These are phyloP conservation scores for Bombus sylvicola DNA, from an alignment of 1,140 invertebrate species.

Conservation along the genomic window DNA sequence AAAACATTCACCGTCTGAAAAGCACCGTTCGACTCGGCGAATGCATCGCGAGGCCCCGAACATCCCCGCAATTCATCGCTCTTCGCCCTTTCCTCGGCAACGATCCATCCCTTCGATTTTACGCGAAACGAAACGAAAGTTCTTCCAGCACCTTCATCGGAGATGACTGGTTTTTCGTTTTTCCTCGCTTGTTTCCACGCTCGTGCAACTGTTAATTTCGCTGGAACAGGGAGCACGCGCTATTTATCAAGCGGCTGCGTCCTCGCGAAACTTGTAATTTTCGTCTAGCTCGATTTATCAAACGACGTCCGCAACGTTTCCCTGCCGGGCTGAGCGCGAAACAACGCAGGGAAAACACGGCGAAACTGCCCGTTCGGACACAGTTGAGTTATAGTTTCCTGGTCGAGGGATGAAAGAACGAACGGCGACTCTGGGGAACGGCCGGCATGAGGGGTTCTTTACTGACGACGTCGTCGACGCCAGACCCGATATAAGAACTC, in stretches of 20 bases:
- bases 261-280: slow-evolving; percentile 33
- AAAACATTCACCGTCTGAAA: slow-evolving; percentile 12
- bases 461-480: slow-evolving; percentile 49
- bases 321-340: not conserved
- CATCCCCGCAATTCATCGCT: not conserved
- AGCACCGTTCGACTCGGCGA: not conserved
- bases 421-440: slow-evolving; percentile 42
- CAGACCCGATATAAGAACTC: slow-evolving; percentile 36
- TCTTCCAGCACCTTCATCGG: not conserved
- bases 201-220: slow-evolving; percentile 40
- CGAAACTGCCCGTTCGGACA: slow-evolving; percentile 43
- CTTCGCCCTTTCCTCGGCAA: not conserved
- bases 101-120: not conserved
- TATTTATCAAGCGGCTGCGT: slow-evolving; percentile 32
- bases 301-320: slow-evolving; percentile 19
- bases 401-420: slow-evolving; percentile 47
- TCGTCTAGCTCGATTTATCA: slow-evolving; percentile 41
- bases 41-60: not conserved
- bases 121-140: not conserved
- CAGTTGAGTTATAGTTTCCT: slow-evolving; percentile 53
- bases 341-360: not conserved
- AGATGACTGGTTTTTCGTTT: not conserved
- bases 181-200: not conserved
- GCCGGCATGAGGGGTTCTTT: slow-evolving; percentile 46
- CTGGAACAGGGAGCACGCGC: not conserved